Percentiles rank a stretch among this genome's conserved stretches.
Conservation (phyloP, 2,888 invertebrate species). For the Drosophila suboccidentalis region DNA sequence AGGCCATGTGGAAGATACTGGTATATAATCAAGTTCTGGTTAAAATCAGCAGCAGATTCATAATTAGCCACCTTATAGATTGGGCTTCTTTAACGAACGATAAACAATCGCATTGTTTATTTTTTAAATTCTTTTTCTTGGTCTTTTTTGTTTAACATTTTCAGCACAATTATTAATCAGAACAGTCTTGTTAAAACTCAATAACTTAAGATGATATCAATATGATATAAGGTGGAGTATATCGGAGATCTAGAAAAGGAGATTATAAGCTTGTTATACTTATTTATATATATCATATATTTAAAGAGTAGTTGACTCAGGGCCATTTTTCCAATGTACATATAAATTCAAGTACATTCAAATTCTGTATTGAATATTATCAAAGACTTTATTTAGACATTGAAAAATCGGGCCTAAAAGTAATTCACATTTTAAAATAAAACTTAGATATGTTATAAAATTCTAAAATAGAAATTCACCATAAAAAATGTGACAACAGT, state of each 20-base stretch:
- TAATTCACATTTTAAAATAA: no score
- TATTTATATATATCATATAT: no score
- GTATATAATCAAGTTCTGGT: slow-evolving; percentile 52
- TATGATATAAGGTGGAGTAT: background rate
- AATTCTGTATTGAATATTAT: no score
- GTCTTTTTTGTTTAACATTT: slow-evolving; percentile 15
- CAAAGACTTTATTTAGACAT: no score
- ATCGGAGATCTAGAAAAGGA: background rate
- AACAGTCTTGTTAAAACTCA: background rate
- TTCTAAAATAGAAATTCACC: no score
- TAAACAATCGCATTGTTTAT: slow-evolving; percentile 35
- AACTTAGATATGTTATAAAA: no score
- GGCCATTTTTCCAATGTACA: no score
- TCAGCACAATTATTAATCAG: slow-evolving; percentile 48
- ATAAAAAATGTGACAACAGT: no score
- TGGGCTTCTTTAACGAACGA: slow-evolving; percentile 46
- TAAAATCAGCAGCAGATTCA: slow-evolving; percentile 41
- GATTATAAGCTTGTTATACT: background rate
- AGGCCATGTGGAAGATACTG: slow-evolving; percentile 14
- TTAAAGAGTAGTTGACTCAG: no score
- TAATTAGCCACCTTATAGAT: slow-evolving; percentile 62
- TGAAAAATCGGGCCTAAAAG: no score
- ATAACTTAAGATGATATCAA: slow-evolving; percentile 2
- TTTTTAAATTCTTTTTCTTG: background rate
- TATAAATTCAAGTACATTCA: no score